Evolutionary conservation across 2,113 vertebrate species (phyloP).

Genomic region (Alexandromys fortis): DNA sequence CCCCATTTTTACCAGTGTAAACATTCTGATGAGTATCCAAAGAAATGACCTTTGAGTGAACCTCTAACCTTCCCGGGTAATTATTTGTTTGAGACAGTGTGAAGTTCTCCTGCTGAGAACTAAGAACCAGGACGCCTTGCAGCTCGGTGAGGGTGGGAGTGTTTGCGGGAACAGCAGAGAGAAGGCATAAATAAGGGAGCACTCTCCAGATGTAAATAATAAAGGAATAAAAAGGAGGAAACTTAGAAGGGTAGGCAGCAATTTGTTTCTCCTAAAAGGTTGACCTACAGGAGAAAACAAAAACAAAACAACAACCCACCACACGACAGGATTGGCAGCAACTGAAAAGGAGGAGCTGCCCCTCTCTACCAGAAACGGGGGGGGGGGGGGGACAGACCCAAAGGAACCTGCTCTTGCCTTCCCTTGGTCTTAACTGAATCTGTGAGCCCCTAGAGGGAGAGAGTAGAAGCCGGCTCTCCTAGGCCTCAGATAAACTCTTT

Average conservation of each 20-base stretch:
- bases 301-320: neutral
- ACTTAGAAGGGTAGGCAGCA: constrained; percentile 85
- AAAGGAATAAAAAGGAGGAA: constrained; percentile 88
- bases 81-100: constrained; percentile 99
- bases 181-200: constrained; percentile 92
- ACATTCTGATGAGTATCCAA: constrained; percentile 97
- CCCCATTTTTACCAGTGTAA: constrained; percentile 91
- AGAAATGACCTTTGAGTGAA: constrained; percentile 96
- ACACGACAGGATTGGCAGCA: constrained; percentile 73
- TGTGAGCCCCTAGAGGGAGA: constrained; percentile 86
- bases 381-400: constrained; percentile 91
- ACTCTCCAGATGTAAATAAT: constrained; percentile 98
- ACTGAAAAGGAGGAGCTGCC: constrained; percentile 83
- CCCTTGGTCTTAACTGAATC: constrained; percentile 92
- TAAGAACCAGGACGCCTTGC: constrained; percentile 90
- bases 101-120: constrained; percentile 96
- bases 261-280: constrained; percentile 85
- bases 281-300: constrained; percentile 74
- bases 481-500: constrained; percentile 72
- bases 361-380: constrained; percentile 93
- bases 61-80: constrained; percentile 98
- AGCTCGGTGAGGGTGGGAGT: constrained; percentile 84
- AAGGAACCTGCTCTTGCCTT: constrained; percentile 93
- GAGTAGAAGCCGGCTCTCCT: constrained; percentile 83
- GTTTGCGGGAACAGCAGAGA: constrained; percentile 85